Evolutionary conservation across 2,113 vertebrate species (phyloP).

Genomic region (Diadophis punctatus): DNA sequence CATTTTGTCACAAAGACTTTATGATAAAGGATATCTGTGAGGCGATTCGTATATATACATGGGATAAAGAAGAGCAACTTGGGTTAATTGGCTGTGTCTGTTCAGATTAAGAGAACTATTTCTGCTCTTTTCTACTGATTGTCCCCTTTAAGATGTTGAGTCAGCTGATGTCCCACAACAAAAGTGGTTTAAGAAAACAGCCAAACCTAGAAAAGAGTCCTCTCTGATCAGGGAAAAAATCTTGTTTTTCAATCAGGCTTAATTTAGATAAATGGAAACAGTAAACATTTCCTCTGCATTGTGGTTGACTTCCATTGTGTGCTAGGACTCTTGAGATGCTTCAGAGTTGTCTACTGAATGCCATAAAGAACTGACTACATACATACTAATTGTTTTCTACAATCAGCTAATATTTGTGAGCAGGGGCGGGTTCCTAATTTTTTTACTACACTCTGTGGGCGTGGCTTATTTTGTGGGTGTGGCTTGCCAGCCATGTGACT

Average conservation of each 20-base stretch:
- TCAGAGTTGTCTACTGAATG: not conserved
- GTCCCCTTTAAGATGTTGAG: not conserved
- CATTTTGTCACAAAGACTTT: not conserved
- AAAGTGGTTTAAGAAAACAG: not conserved
- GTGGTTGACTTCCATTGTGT: not conserved
- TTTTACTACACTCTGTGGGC: too few species aligned
- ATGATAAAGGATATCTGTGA: not conserved
- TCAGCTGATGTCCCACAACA: not conserved
- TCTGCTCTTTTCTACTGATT: not conserved
- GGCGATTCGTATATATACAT: not conserved
- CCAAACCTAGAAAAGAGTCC: not conserved
- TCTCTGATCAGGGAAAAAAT: not conserved
- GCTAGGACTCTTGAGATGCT: not conserved
- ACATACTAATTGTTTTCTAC: not conserved
- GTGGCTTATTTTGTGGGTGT: too few species aligned
- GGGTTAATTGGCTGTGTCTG: not conserved
- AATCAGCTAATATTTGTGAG: not conserved
- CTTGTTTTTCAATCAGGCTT: not conserved
- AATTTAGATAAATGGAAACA: not conserved
- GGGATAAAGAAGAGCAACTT: not conserved
- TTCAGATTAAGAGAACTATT: not conserved
- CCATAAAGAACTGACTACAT: not conserved
- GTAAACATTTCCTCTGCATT: not conserved
- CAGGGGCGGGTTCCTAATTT: too few species aligned
- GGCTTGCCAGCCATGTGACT: too few species aligned